phyloP scores from a whole-genome alignment of 2,888 invertebrate genomes.

The Petrolisthes cinctipes region DNA sequence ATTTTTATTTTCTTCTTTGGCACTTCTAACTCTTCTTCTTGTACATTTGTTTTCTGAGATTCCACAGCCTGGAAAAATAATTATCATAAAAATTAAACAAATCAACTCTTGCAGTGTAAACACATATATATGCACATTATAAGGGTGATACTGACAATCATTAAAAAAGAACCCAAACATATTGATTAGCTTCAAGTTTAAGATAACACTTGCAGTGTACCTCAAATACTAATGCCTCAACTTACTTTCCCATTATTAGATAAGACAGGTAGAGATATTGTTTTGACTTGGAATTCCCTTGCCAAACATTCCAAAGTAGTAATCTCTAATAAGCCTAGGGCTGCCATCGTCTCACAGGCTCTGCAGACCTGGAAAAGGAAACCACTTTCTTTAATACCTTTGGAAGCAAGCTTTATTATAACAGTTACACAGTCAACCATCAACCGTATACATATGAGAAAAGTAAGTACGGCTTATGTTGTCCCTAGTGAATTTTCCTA shows the following conservation, averaged over 20 bases:
- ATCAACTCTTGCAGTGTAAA: constrained; percentile 19
- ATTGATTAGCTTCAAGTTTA: neutral
- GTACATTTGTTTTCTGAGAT: constrained; percentile 11
- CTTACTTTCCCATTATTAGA: constrained; percentile 47
- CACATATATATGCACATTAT: constrained; percentile 32
- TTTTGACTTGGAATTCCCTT: constrained; percentile 66
- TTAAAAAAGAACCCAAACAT: constrained; percentile 5
- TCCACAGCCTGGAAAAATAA: neutral
- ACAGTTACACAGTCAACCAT: too few relatives aligned
- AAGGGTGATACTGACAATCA: constrained; percentile 35
- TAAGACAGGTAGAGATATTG: constrained; percentile 65
- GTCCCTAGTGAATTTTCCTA: too few relatives aligned
- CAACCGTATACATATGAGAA: too few relatives aligned
- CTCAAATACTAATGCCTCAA: neutral
- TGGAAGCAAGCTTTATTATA: too few relatives aligned
- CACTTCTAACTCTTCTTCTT: constrained; percentile 37
- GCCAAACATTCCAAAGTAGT: constrained; percentile 90
- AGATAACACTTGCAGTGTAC: neutral
- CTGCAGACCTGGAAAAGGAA: constrained; percentile 68
- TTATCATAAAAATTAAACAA: neutral
- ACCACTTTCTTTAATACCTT: neutral
- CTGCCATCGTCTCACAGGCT: constrained; percentile 80
- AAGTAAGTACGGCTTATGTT: too few relatives aligned
- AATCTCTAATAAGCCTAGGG: constrained; percentile 85
- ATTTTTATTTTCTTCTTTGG: constrained; percentile 32